Evolutionary conservation across 1,140 invertebrate genomes (phyloP).

Genomic region (Eciton burchellii): DNA sequence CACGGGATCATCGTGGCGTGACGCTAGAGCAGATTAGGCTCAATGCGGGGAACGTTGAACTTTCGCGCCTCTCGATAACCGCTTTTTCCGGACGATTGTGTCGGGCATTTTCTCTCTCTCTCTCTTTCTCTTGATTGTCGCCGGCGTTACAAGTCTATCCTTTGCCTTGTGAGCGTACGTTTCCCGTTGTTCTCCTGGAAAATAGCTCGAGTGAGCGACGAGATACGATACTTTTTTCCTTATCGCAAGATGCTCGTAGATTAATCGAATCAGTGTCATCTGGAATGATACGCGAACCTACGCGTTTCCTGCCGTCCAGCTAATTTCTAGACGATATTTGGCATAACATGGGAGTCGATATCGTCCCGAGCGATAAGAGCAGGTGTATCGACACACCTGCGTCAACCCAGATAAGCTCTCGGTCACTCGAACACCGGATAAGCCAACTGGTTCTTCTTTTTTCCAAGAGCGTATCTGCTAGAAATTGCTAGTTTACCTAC

Average conservation of each 20-base stretch:
- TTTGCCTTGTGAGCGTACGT: not conserved
- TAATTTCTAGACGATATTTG: not conserved
- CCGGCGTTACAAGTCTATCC: not conserved
- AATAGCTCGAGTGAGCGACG: too few relatives aligned
- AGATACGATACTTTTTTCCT: too few relatives aligned
- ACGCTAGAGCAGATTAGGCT: constrained; percentile 80
- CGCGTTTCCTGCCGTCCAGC: not conserved
- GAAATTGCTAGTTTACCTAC: not conserved
- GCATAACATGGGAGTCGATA: not conserved
- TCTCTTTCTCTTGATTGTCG: too few relatives aligned
- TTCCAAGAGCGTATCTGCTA: not conserved
- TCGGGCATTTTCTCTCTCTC: constrained; percentile 26
- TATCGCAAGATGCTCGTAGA: too few relatives aligned
- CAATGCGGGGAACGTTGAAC: constrained; percentile 67
- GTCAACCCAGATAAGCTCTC: constrained; percentile 63
- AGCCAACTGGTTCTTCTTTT: constrained; percentile 15
- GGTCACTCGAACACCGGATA: constrained; percentile 21
- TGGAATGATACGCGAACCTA: too few relatives aligned
- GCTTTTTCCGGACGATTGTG: constrained; percentile 26
- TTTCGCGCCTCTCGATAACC: constrained; percentile 77
- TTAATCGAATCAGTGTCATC: too few relatives aligned
- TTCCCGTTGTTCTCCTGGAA: too few relatives aligned
- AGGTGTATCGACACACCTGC: constrained; percentile 73
- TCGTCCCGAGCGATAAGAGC: constrained; percentile 48
- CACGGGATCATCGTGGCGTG: constrained; percentile 76